Evolutionary conservation across 2,113 vertebrate genomes (phyloP).

Genomic region (Pelmatolapia mariae): DNA sequence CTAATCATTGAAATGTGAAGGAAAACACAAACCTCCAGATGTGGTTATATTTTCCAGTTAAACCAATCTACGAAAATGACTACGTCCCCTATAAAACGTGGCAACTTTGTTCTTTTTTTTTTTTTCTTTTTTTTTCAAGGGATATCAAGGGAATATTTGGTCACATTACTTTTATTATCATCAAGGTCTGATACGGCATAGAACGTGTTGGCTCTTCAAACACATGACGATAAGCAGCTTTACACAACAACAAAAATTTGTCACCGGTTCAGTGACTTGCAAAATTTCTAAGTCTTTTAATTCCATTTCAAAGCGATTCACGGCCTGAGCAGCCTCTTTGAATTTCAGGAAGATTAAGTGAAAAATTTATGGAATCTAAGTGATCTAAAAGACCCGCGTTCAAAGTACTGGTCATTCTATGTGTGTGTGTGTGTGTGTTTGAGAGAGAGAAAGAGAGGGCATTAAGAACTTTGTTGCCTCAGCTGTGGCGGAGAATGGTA

Average conservation of each 20-base stretch:
- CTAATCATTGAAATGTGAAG: background rate
- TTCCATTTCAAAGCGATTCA: background rate
- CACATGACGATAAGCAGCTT: background rate
- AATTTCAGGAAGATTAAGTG: slow-evolving; percentile 3
- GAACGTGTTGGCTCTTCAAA: background rate
- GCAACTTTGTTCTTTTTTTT: background rate
- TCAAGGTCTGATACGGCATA: background rate
- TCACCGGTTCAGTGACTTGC: background rate
- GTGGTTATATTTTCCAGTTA: background rate
- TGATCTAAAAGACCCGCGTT: background rate
- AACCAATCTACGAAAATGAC: background rate
- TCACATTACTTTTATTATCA: background rate
- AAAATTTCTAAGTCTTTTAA: background rate
- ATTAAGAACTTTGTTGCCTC: slow-evolving; percentile 63
- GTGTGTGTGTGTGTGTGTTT: background rate
- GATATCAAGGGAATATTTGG: background rate
- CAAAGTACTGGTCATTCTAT: background rate
- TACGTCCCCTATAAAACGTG: background rate
- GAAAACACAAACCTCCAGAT: background rate
- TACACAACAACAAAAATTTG: background rate
- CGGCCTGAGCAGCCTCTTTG: background rate
- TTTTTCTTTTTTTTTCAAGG: background rate
- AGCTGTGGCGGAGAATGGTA: slow-evolving; percentile 67
- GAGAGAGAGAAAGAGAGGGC: background rate
- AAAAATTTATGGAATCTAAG: slow-evolving; percentile 17